phyloP scores from a whole-genome alignment of 2,797 vertebrate species.

The Allenopithecus nigroviridis region DNA sequence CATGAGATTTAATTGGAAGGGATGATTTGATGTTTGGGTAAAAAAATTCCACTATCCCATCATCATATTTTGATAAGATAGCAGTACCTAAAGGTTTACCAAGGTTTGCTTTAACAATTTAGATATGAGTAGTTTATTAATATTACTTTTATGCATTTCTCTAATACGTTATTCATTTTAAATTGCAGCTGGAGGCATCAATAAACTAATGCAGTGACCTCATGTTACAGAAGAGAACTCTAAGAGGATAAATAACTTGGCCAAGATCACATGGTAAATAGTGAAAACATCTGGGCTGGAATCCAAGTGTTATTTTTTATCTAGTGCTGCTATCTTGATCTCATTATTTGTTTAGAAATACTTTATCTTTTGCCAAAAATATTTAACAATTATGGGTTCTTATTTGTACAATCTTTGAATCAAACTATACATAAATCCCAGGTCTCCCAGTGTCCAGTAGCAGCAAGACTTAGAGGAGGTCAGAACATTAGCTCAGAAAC shows the following conservation, averaged over 20 bases:
- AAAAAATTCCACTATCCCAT: not conserved
- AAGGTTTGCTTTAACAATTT: slow-evolving; percentile 33
- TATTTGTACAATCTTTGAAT: slow-evolving; percentile 6
- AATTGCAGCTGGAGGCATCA: not conserved
- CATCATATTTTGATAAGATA: not conserved
- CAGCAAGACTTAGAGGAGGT: not conserved
- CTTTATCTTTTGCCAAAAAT: slow-evolving; percentile 33
- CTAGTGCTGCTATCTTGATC: not conserved
- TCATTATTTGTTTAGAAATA: slow-evolving; percentile 44
- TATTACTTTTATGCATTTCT: slow-evolving; percentile 44
- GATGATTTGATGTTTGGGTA: not conserved
- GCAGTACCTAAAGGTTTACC: not conserved
- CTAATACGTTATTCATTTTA: slow-evolving; percentile 44
- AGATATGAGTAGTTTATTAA: not conserved
- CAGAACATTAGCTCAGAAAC: slow-evolving; percentile 21
- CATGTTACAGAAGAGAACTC: slow-evolving; percentile 13
- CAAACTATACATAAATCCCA: not conserved
- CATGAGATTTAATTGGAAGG: not conserved
- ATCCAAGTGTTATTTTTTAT: slow-evolving; percentile 19
- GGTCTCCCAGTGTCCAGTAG: not conserved
- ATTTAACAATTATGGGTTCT: not conserved
- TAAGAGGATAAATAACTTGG: not conserved
- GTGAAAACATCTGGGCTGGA: not conserved
- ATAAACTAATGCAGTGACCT: slow-evolving; percentile 19
- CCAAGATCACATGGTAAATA: not conserved